Percentiles rank a stretch among this genome's conserved stretches.
Conservation (phyloP, 2,113 vertebrate species). For the Vombatus ursinus region DNA sequence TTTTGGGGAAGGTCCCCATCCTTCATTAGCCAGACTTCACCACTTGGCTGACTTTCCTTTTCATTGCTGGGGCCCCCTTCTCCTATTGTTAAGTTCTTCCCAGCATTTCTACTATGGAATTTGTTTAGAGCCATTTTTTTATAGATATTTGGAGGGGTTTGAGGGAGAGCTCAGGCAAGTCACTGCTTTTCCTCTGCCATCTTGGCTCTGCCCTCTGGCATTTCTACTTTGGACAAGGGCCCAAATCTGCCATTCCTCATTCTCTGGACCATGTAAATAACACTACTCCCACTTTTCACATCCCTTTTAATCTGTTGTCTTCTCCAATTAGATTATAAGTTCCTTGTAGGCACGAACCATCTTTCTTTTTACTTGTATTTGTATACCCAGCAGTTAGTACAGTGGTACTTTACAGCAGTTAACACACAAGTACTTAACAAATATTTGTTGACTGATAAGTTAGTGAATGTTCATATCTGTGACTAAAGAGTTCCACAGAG, state of each 20-base stretch:
- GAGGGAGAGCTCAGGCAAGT: too few species aligned
- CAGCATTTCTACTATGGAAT: neutral
- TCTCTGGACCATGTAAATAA: neutral
- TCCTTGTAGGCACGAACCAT: neutral
- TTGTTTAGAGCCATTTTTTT: too few species aligned
- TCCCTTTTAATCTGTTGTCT: neutral
- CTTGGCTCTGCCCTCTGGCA: too few species aligned
- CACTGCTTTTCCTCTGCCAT: too few species aligned
- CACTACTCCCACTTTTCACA: neutral
- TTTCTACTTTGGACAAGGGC: neutral
- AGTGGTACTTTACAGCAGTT: too few species aligned
- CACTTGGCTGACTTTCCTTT: neutral
- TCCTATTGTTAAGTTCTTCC: too few species aligned
- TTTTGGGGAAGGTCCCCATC: neutral
- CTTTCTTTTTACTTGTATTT: neutral
- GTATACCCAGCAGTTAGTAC: neutral
- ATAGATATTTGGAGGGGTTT: too few species aligned
- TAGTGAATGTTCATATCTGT: neutral
- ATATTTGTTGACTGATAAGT: neutral
- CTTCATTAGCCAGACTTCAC: neutral
- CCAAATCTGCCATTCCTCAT: neutral
- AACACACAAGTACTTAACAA: neutral
- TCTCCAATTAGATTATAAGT: neutral
- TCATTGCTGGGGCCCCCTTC: neutral
- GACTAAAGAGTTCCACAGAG: neutral